These are phyloP conservation scores for Trimorus sp. DNA, from an alignment of 2,888 invertebrate species.

Conservation along the genomic window DNA sequence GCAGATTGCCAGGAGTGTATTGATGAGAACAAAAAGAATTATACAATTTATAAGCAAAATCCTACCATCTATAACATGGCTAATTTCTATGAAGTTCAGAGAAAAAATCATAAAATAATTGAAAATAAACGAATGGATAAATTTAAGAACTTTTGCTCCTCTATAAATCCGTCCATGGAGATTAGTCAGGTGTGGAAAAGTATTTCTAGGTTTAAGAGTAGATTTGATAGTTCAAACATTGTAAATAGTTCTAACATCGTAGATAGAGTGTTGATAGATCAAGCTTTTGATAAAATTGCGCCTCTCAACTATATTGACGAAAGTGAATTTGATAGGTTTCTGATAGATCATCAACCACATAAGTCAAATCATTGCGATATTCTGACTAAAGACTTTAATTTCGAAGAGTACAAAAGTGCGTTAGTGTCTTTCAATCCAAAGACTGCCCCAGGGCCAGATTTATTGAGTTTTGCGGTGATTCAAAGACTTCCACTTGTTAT, in stretches of 20 bases:
- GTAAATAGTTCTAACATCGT: not conserved
- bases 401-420: constrained; percentile 22
- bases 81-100: constrained; percentile 1
- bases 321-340: not conserved
- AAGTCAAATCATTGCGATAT: not conserved
- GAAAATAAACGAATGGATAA: not conserved
- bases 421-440: constrained; percentile 4
- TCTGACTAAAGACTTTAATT: too few relatives aligned
- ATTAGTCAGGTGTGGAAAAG: not conserved
- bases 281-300: constrained; percentile 11
- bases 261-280: not conserved
- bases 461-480: constrained; percentile 10
- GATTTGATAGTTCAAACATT: not conserved
- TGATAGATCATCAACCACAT: not conserved
- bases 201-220: not conserved
- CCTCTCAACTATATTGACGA: not conserved
- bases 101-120: constrained; percentile 1
- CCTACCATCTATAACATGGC: constrained; percentile 10
- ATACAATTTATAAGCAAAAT: constrained; percentile 1
- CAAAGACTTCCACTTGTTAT: not conserved
- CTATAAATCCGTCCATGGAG: not conserved
- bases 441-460: constrained; percentile 17
- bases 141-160: not conserved
- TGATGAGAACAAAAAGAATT: not conserved
- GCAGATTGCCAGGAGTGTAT: not conserved